Base-by-base conservation (phyloP, 2,113 vertebrate genomes). In the Cynocephalus volans region DNA sequence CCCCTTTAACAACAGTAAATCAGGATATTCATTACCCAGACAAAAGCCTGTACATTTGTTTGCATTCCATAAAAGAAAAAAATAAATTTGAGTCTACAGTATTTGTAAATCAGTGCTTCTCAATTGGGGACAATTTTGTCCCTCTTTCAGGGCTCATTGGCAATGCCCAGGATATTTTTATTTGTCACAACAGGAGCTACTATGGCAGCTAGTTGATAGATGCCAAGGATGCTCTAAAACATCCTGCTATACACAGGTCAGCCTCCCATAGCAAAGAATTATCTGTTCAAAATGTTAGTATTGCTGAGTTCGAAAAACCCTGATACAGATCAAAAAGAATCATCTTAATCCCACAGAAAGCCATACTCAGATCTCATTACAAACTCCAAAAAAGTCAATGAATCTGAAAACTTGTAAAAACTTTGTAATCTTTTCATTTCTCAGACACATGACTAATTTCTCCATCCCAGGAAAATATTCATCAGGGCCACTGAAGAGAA, bases 341-440 rank as follows among this genome's bases (percentile, higher is more conserved):
- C 21, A 88, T 56, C 26, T 79, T 81, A 48, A 81, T 64, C 21
- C 56, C 67, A 70, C 8, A 52, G 23, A 65, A 77, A 89, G 28
- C 5, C 5, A 62, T 19, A 67, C 6, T 69, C 54, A 88, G 19
- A 4, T 50, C 18, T 93, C 23, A 82, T n/a, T 31, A 84, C 12
- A 85, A 94, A 85, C 26, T 70, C 12, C 17, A 26, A 84, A 50
- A 77, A 73, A 62, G 9, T 21, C 62, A 94, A 12, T 92, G 41
- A 73, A 60, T 88, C 75, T 90, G 52, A 95, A 80, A 93, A 88
- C 6, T 41, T 6, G 4, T 12, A 94, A 77, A 97, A 95, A 13
- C 36, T 58, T 84, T 67, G 19, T 8, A 70, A 67, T 67, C 36
- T 58, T 72, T 81, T 82, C 7, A 41, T 58, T 93, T 87, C 52